Evolutionary conservation across 2,113 vertebrate species (phyloP).

Genomic region (Oxyruncus cristatus): DNA sequence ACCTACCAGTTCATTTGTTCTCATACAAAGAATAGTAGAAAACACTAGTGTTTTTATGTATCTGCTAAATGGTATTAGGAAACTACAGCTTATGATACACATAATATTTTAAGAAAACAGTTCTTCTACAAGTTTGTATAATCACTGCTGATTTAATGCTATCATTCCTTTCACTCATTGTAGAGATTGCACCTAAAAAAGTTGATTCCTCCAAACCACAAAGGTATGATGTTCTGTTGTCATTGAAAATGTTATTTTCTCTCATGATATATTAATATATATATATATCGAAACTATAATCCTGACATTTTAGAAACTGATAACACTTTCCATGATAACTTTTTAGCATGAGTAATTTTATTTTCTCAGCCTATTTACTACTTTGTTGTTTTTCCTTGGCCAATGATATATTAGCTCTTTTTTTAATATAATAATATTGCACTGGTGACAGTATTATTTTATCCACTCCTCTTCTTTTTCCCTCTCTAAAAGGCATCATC

Average conservation of each 20-base stretch:
- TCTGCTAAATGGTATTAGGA: neutral
- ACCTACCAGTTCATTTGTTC: neutral
- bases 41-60: neutral
- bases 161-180: neutral
- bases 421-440: neutral
- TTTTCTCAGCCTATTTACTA: neutral
- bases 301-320: neutral
- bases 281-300: neutral
- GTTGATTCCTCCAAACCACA: neutral
- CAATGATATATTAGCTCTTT: neutral
- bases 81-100: neutral
- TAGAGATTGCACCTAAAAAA: neutral
- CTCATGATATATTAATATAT: neutral
- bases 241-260: neutral
- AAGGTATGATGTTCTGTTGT: neutral
- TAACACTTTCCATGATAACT: fast-evolving
- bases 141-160: neutral
- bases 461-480: neutral
- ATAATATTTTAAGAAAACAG: neutral
- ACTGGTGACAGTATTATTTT: neutral
- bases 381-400: neutral
- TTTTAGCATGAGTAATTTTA: neutral
- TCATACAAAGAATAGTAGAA: neutral
- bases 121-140: neutral
- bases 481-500: neutral